A percentile compares a stretch with the other conserved stretches of the same genome.
These are phyloP conservation scores for Dicyrtoma fusca DNA, from an alignment of 2,888 invertebrate species.

Conservation along the genomic window DNA sequence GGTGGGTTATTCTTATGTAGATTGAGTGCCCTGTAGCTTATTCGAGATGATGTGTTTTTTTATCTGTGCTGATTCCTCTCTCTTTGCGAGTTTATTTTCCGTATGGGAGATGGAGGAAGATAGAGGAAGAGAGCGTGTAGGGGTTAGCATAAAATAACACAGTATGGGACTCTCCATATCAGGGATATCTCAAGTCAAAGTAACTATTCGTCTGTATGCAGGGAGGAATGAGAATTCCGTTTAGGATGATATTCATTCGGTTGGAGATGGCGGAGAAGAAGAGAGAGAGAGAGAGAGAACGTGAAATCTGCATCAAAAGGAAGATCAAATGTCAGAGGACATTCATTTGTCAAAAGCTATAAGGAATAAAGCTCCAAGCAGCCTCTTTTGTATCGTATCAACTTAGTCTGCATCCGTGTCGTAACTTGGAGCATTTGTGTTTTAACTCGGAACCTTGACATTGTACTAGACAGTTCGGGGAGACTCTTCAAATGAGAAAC, in stretches of 20 bases:
- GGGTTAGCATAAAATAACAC: slow-evolving; percentile 6
- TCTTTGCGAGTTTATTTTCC: slow-evolving; percentile 34
- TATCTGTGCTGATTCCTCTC: slow-evolving; percentile 45
- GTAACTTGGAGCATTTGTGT: slow-evolving; percentile 3
- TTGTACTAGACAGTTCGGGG: slow-evolving; percentile 1
- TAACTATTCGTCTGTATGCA: neutral
- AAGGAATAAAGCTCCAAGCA: neutral
- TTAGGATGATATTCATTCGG: slow-evolving; percentile 1
- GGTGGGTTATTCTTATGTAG: slow-evolving; percentile 46
- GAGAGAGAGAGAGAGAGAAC: neutral
- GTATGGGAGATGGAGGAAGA: slow-evolving; percentile 32
- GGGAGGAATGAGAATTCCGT: slow-evolving; percentile 20
- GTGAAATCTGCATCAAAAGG: slow-evolving; percentile 33
- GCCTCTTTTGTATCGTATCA: slow-evolving; percentile 2
- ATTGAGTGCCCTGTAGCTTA: slow-evolving; percentile 47
- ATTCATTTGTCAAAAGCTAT: slow-evolving; percentile 33
- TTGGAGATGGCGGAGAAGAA: slow-evolving; percentile 11
- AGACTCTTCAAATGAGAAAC: slow-evolving; percentile 12
- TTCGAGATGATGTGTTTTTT: slow-evolving; percentile 46
- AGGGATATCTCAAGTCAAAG: neutral
- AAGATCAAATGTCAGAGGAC: slow-evolving; percentile 36
- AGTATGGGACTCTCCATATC: neutral
- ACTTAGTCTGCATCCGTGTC: neutral
- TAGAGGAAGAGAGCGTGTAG: neutral
- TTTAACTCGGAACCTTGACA: slow-evolving; percentile 7